Conservation (phyloP, 2,888 invertebrate species). For the Poecilus cupreus region DNA sequence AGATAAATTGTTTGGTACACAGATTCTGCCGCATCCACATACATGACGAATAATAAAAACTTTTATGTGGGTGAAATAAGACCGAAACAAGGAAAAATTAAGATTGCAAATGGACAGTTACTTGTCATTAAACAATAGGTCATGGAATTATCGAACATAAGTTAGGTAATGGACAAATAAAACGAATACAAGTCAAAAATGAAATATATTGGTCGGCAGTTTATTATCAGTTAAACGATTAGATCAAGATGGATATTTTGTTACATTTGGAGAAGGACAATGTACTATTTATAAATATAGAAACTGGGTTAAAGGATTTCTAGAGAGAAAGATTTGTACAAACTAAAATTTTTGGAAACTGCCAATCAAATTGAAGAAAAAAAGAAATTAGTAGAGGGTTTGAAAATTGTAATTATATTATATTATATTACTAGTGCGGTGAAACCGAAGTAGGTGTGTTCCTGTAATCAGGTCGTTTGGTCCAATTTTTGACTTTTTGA, state of each 20-base stretch:
- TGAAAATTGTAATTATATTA: too few relatives aligned
- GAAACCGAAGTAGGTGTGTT: too few relatives aligned
- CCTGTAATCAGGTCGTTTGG: too few relatives aligned
- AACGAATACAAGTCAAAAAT: neutral
- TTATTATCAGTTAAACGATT: neutral
- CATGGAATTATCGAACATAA: neutral
- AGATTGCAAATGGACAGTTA: neutral
- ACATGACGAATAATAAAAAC: slow-evolving; percentile 1
- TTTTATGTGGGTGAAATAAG: neutral
- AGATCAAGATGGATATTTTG: neutral
- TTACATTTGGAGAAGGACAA: neutral
- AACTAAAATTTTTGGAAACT: neutral
- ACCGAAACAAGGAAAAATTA: neutral
- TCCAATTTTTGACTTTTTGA: too few relatives aligned
- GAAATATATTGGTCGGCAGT: neutral
- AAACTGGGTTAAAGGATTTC: neutral
- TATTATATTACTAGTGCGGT: too few relatives aligned
- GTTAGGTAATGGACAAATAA: neutral
- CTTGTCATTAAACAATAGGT: neutral
- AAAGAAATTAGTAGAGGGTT: slow-evolving; percentile 44
- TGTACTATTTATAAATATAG: too few relatives aligned
- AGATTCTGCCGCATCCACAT: neutral
- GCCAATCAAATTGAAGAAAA: slow-evolving; percentile 47
- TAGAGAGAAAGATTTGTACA: neutral
- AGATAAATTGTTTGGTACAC: neutral